Base-by-base conservation (phyloP, 2,888 invertebrate species). In the Oligia strigilis region DNA sequence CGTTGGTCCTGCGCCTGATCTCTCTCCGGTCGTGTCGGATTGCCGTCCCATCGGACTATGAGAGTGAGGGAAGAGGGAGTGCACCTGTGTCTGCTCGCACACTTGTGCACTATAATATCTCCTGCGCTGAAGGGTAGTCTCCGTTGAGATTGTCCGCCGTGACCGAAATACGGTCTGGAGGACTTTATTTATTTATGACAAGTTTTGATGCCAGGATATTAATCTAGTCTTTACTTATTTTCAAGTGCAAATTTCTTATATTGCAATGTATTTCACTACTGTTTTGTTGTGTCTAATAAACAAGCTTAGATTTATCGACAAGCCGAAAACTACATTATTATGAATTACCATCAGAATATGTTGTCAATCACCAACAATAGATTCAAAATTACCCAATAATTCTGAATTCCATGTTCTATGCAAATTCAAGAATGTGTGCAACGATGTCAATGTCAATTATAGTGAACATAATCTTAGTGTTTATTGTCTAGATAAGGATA, bases 391-490 rank as follows among this genome's bases (percentile, higher is more conserved):
- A 82, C 29, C 40, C 52, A 83, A 69, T 76, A 69, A 69, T 52
- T 17, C 17, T 5, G 60, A 77, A 86, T 62, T 67, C 67, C 58
- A 49, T 67, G 66, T 71, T 58, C 11, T 67, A 72, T 67, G 66
- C 11, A 58, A 72, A 71, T 52, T 17, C 13, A 52, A 74, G 81
- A 85, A 88, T 88, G 86, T 85, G n/a, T 46, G 52, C n/a, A 75
- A 77, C 8, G n/a, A 40, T 81, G 86, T 85, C 88, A 84, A 80
- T 80, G 87, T 84, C 84, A 87, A 43, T 85, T 76, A 69, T 65
- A 46, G 36, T 14, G 65, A 72, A 75, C 60, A 80, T 46, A 87
- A 72, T 87, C 73, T 72, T n/a, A 19, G 11, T 71, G 76, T 80
- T 75, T 84, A 84, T 79, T 74, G 40, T 69, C 14, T 13, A 40